Evolutionary conservation across 2,113 vertebrate species (phyloP).

Genomic region (Nanger granti): DNA sequence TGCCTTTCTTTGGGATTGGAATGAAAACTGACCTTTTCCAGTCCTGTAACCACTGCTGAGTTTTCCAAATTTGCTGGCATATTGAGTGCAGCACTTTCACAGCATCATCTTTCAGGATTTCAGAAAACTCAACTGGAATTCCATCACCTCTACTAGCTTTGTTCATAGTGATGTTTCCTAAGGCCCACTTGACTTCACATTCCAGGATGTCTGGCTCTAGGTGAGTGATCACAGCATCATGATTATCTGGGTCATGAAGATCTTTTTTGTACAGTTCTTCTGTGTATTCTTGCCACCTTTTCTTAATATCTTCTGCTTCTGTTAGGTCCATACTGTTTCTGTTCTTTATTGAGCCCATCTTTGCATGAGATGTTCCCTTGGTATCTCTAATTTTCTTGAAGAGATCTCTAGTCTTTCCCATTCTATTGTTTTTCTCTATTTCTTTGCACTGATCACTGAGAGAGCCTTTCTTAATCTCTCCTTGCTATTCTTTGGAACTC

Average conservation of each 20-base stretch:
- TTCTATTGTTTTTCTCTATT: not conserved
- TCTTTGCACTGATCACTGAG: not conserved
- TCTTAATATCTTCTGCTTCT: not conserved
- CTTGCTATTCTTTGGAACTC: not conserved
- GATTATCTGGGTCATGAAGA: not conserved
- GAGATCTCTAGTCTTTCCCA: not conserved
- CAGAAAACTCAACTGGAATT: too few relatives aligned
- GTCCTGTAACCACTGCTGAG: not conserved
- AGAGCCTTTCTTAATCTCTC: not conserved
- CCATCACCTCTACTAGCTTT: too few relatives aligned
- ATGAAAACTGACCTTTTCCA: not conserved
- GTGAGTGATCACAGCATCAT: not conserved
- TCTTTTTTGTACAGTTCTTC: not conserved
- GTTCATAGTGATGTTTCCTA: not conserved
- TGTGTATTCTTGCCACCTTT: not conserved
- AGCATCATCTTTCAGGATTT: too few relatives aligned
- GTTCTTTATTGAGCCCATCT: not conserved
- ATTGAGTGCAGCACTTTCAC: too few relatives aligned
- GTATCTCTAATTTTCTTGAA: not conserved
- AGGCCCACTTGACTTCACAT: not conserved
- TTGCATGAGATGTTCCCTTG: not conserved
- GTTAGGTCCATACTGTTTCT: not conserved
- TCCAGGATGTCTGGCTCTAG: not conserved
- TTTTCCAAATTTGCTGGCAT: too few relatives aligned
- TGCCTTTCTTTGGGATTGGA: not conserved